Conservation (phyloP, 1,140 invertebrate genomes). For the Papilio polyxenes region DNA sequence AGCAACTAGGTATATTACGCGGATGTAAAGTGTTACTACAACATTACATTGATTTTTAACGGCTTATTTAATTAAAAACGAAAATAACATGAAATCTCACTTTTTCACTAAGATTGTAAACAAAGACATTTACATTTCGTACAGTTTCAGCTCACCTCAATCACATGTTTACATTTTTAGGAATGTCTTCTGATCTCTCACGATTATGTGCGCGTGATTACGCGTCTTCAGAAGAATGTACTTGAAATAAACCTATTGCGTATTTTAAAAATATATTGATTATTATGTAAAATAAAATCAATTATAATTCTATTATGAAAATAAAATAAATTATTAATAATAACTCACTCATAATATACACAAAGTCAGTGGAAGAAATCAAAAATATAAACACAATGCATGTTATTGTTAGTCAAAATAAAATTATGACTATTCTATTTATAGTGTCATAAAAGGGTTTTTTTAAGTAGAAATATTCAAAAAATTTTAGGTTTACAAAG, state of each 20-base stretch:
- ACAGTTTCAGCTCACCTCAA: not conserved
- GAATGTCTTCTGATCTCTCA: not conserved
- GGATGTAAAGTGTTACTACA: too few relatives aligned
- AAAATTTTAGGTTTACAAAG: not conserved
- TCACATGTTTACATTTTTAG: not conserved
- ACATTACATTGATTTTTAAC: not conserved
- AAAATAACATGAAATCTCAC: not conserved
- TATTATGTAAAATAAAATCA: not conserved
- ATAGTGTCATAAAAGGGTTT: not conserved
- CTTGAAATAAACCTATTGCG: not conserved
- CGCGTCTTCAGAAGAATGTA: not conserved
- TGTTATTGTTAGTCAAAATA: not conserved
- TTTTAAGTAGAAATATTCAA: not conserved
- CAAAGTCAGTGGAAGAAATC: not conserved
- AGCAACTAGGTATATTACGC: too few relatives aligned
- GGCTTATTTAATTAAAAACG: not conserved
- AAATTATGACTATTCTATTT: not conserved
- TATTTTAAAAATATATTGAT: not conserved
- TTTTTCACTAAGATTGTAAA: not conserved
- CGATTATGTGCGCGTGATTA: not conserved
- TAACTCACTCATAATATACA: not conserved
- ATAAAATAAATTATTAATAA: not conserved
- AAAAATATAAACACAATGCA: slow-evolving; percentile 5
- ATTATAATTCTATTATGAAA: not conserved
- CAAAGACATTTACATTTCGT: not conserved